These are phyloP conservation scores for Dicaeum eximium DNA, from an alignment of 2,113 vertebrate species.

Conservation along the genomic window DNA sequence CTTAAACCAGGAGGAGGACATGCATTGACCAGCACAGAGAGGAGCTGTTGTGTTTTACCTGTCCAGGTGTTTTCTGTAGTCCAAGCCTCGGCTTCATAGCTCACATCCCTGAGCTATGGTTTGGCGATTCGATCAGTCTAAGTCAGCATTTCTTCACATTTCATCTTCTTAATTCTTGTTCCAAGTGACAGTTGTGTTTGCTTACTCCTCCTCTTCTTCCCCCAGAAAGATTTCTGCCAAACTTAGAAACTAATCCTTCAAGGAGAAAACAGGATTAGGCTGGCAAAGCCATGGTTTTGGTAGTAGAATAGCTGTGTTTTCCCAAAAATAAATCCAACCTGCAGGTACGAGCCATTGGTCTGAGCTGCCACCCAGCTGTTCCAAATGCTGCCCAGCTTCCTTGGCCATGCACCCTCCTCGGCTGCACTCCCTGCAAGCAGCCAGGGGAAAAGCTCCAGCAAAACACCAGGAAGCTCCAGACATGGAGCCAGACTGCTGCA, in stretches of 20 bases:
- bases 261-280: background rate
- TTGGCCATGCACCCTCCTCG: background rate
- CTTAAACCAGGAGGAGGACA: background rate
- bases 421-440: background rate
- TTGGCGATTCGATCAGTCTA: background rate
- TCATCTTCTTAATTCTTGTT: background rate
- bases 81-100: rapidly evolving
- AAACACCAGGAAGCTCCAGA: background rate
- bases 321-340: background rate
- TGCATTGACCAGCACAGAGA: background rate
- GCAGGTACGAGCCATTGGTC: rapidly evolving
- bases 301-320: background rate
- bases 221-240: background rate
- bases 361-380: background rate
- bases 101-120: background rate
- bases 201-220: background rate
- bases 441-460: background rate
- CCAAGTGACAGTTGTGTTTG: background rate
- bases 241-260: background rate
- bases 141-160: background rate
- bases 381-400: rapidly evolving
- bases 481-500: background rate
- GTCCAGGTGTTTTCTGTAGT: background rate
- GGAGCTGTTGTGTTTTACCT: background rate
- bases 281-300: background rate